Percentiles rank a stretch among this genome's conserved stretches.
phyloP scores from a whole-genome alignment of 2,797 vertebrate species.

The Sebastes oblongus region DNA sequence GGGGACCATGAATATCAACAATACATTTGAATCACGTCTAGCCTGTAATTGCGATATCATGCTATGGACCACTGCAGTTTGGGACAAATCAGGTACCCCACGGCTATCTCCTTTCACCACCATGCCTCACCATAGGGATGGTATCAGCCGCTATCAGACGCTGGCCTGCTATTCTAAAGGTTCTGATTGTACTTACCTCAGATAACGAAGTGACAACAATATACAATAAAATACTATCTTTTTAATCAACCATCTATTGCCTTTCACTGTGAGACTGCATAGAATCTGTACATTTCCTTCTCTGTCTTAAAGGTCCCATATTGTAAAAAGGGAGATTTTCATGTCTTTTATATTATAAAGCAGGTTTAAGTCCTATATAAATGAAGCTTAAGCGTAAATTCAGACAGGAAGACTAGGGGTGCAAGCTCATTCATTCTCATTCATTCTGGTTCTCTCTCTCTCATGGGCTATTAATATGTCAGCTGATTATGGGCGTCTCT shows the following conservation, averaged over 20 bases:
- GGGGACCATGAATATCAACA: neutral
- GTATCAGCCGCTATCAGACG: too few relatives aligned
- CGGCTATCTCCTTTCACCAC: neutral
- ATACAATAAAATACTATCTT: neutral
- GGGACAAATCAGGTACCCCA: neutral
- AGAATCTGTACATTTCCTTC: neutral
- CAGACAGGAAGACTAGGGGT: too few relatives aligned
- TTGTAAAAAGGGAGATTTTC: too few relatives aligned
- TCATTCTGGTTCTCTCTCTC: too few relatives aligned
- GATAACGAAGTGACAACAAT: neutral
- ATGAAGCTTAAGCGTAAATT: too few relatives aligned
- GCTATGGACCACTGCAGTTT: neutral
- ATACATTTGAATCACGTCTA: neutral
- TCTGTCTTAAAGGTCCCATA: neutral
- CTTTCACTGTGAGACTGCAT: neutral
- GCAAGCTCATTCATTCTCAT: too few relatives aligned
- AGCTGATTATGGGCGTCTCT: too few relatives aligned
- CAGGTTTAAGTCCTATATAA: too few relatives aligned
- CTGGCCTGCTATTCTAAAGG: neutral
- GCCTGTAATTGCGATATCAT: neutral
- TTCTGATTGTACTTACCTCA: neutral
- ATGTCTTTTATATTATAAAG: too few relatives aligned
- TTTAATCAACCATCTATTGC: too few relatives aligned
- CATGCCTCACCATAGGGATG: too few relatives aligned
- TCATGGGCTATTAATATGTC: too few relatives aligned